Base-by-base conservation (phyloP, 2,888 invertebrate genomes). In the Latrodectus elegans region DNA sequence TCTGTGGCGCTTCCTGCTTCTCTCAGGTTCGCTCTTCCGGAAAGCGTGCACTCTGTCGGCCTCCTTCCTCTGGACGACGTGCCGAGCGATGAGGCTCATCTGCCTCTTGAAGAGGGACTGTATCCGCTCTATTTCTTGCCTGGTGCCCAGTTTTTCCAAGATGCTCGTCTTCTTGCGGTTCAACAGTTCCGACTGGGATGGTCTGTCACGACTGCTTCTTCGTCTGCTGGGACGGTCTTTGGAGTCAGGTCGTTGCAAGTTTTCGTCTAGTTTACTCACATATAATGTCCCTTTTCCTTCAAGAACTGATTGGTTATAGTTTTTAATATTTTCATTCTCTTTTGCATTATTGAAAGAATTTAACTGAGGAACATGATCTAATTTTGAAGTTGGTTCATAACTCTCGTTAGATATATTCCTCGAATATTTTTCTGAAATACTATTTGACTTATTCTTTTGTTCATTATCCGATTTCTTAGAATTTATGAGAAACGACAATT, bases 31-130 rank as follows among this genome's bases (percentile, higher is more conserved):
- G 6, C 38, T 22, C 26, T 70, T 22, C 1, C 38, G 10, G 0
- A n/a, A 49, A 11, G 15, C 12, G 26, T 64, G 76, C 10, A 15
- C 38, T 49, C 71, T 83, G 8, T 60, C 52, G 9, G 22, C 11
- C 9, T 76, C 64, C 8, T 65, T 83, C 51, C 52, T 70, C 53
- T 71, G 83, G 17, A 71, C 71, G 17, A 83, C 76, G 17, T 83
- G 83, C 12, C 71, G 76, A 51, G 70, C 76, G 11, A 83, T 83
- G 11, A 83, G 60, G 71, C 52, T 83, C 83, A 75, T 76, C 38
- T 83, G 83, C 8, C 83, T 55, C 26, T 83, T 76, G 71, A 83
- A 76, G 26, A 83, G 70, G 4, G 76, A 83, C 26, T 76, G 76
- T 11, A 83, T 76, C 15, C 83, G 64, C n/a, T 71, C 70, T n/a